Evolutionary conservation across 2,797 vertebrate species (phyloP), one percentile per base, ranked within the genome.

Genomic region (Pseudocheirus occidentalis): DNA sequence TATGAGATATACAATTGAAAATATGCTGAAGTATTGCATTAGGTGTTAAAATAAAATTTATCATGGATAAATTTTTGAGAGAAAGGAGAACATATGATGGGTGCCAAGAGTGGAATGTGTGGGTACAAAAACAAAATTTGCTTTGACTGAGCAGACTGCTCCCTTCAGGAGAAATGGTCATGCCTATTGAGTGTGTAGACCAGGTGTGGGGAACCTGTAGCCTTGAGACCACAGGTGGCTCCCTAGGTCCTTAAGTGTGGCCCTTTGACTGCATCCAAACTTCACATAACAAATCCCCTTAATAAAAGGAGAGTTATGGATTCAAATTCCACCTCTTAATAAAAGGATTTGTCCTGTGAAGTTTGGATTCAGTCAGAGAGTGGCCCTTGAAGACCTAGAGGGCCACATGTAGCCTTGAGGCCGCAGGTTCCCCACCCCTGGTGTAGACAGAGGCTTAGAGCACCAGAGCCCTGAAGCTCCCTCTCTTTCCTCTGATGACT

Each of bases 81-180:
- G 62, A n/a, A 73, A n/a, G 34, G n/a, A 62, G 31, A 59, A n/a
- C 16, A n/a, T 40, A n/a, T n/a, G 34, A 73, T 18, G 34, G 34
- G 16, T 5, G 14, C 62, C 34, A 73, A n/a, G 62, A 73, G 62
- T n/a, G 62, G 62, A 18, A n/a, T n/a, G 13, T n/a, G 62, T n/a
- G 34, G 57, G 21, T 92, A 90, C 62, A 34, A 94, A 87, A 89
- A 96, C 55, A 40, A 29, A 92, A 91, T 94, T 56, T 93, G 59
- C 59, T 94, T 66, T 57, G 52, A 40, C 53, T 50, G 73, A 4
- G 94, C 91, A 66, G 56, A 91, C 62, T 11, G 0, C 92, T 95
- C 29, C 29, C 95, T 14, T 92, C 53, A 59, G 90, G 93, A 90
- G 94, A 96, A 96, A 96, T 91, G 66, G 34, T 40, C 93, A 96